These are phyloP conservation scores for Coelopa frigida DNA, from an alignment of 1,140 invertebrate species.

Conservation along the genomic window DNA sequence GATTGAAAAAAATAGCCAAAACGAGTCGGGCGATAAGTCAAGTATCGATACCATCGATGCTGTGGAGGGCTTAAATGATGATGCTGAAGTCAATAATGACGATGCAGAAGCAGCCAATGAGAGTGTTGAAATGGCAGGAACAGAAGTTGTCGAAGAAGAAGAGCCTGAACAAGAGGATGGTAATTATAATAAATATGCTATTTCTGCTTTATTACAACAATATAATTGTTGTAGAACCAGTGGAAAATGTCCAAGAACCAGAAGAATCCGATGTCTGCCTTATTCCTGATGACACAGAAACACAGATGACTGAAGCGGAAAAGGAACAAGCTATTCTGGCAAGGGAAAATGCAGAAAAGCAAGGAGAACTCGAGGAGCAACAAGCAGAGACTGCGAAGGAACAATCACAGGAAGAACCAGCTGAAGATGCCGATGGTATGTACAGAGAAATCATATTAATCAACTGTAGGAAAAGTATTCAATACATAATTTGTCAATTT, in stretches of 20 bases:
- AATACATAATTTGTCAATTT: too few species aligned
- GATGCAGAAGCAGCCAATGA: slow-evolving; percentile 9
- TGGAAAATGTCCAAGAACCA: slow-evolving; percentile 38
- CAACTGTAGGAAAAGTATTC: too few species aligned
- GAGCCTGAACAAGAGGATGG: slow-evolving; percentile 30
- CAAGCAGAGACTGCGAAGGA: slow-evolving; percentile 22
- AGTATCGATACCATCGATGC: neutral
- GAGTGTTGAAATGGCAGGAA: neutral
- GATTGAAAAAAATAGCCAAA: too few species aligned
- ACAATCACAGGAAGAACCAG: slow-evolving; percentile 1
- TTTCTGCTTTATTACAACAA: slow-evolving; percentile 4
- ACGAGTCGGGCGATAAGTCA: too few species aligned
- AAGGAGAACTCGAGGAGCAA: slow-evolving; percentile 28
- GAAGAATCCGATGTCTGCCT: slow-evolving; percentile 42
- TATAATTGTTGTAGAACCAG: slow-evolving; percentile 19
- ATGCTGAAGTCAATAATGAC: slow-evolving; percentile 20
- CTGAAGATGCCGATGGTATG: neutral
- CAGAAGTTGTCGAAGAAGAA: neutral
- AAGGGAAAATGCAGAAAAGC: slow-evolving; percentile 48
- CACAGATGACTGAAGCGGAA: slow-evolving; percentile 55
- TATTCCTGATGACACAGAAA: slow-evolving; percentile 47
- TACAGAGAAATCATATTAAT: too few species aligned
- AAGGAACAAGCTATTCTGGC: slow-evolving; percentile 51
- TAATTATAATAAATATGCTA: slow-evolving; percentile 4
- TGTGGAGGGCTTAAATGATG: slow-evolving; percentile 6